Percentiles rank a stretch among this genome's conserved stretches.
Evolutionary conservation across 1,140 invertebrate genomes (phyloP).

Genomic region (Drosophila sp.): DNA sequence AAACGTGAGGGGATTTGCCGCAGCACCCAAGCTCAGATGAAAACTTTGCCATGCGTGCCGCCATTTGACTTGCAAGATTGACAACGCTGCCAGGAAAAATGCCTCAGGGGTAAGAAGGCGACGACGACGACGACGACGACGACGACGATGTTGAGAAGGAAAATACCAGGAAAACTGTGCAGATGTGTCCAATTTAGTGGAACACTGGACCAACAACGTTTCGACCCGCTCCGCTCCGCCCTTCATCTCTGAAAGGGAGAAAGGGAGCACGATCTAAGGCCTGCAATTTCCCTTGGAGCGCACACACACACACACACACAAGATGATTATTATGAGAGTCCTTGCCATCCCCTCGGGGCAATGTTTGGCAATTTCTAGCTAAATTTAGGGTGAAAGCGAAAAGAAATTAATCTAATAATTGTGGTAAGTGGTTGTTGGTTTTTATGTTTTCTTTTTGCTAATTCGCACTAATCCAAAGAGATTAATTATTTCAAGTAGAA

Average conservation of each 20-base stretch:
- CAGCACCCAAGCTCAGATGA: slow-evolving; percentile 35
- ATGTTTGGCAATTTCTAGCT: slow-evolving; percentile 12
- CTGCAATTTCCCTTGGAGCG: slow-evolving; percentile 37
- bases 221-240: neutral
- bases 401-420: slow-evolving; percentile 77
- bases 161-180: slow-evolving; percentile 56
- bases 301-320: slow-evolving; percentile 16
- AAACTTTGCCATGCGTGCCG: slow-evolving; percentile 77
- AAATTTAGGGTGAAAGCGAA: slow-evolving; percentile 27
- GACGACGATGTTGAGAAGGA: neutral
- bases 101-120: neutral
- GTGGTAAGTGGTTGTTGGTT: slow-evolving; percentile 71
- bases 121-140: neutral
- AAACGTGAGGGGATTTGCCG: slow-evolving; percentile 75
- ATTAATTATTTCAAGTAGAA: slow-evolving; percentile 42
- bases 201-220: slow-evolving; percentile 52
- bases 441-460: slow-evolving; percentile 49
- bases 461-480: slow-evolving; percentile 49
- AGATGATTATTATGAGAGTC: slow-evolving; percentile 27
- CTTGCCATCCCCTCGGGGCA: neutral
- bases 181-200: slow-evolving; percentile 81
- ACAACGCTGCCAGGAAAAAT: slow-evolving; percentile 69
- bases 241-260: neutral
- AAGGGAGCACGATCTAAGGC: neutral
- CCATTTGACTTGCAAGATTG: slow-evolving; percentile 79